A percentile compares a stretch with the other conserved stretches of the same genome.
Conservation (phyloP, 2,888 invertebrate species). For the Polydrusus pterygomalis region DNA sequence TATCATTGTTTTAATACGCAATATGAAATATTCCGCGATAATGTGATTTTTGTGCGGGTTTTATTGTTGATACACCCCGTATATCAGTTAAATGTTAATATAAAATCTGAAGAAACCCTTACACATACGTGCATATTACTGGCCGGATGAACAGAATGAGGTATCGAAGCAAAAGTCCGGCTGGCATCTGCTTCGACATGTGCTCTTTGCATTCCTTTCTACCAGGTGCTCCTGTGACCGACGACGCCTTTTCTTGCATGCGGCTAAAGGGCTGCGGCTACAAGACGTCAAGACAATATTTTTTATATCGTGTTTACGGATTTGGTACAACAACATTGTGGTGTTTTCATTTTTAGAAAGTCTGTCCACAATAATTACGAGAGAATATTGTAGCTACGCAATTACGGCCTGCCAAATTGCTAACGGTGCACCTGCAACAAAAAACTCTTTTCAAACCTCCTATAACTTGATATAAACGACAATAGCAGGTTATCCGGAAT, state of each 20-base stretch:
- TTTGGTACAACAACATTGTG: background rate
- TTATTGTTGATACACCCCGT: background rate
- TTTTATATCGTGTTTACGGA: background rate
- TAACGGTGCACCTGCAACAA: too few species aligned
- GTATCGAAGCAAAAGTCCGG: conserved; percentile 57
- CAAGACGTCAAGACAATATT: too few species aligned
- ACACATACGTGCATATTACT: conserved; percentile 35
- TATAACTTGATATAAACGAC: too few species aligned
- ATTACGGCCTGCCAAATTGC: too few species aligned
- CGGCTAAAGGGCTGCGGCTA: background rate
- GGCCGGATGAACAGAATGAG: conserved; percentile 47
- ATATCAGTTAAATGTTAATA: background rate
- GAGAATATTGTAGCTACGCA: too few species aligned
- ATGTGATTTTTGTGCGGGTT: too few species aligned
- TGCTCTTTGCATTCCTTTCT: conserved; percentile 62
- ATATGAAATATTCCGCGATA: too few species aligned
- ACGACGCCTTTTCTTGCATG: conserved; percentile 27
- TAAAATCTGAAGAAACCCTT: conserved; percentile 43
- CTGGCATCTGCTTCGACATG: conserved; percentile 64
- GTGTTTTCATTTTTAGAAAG: too few species aligned
- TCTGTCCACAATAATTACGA: background rate
- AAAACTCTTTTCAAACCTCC: too few species aligned
- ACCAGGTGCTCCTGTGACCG: conserved; percentile 61
- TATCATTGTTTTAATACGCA: too few species aligned
- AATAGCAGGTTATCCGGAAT: too few species aligned